Percentiles rank a stretch among this genome's conserved stretches.
Evolutionary conservation across 2,888 invertebrate species (phyloP).

Genomic region (Dermolepida albohirtum): DNA sequence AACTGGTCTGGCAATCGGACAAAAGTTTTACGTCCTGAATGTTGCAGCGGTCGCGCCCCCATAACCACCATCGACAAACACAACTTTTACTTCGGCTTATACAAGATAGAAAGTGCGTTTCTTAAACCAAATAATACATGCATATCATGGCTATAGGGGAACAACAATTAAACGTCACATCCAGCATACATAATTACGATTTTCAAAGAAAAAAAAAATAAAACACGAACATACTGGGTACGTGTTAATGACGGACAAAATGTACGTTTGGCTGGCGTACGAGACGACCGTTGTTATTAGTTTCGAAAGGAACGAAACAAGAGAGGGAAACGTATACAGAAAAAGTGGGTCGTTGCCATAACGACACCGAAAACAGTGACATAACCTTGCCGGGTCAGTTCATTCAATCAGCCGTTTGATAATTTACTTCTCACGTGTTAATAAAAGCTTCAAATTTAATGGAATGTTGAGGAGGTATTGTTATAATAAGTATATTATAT

Average conservation of each 20-base stretch:
- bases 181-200: conserved; percentile 19
- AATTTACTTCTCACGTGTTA: conserved; percentile 33
- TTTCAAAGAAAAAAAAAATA: conserved; percentile 6
- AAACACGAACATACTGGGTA: neutral
- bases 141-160: neutral
- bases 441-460: conserved; percentile 14
- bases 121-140: neutral
- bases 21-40: conserved; percentile 29
- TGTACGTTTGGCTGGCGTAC: too few relatives aligned
- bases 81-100: conserved; percentile 28
- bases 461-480: conserved; percentile 2
- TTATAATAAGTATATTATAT: too few relatives aligned
- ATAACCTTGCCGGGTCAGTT: conserved; percentile 29
- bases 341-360: conserved; percentile 32
- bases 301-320: neutral
- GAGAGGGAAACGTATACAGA: conserved; percentile 8
- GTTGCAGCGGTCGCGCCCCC: conserved; percentile 19
- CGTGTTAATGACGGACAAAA: neutral
- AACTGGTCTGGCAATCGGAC: conserved; percentile 1
- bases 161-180: conserved; percentile 1
- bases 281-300: too few relatives aligned
- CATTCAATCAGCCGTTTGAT: conserved; percentile 13
- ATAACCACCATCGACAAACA: conserved; percentile 21
- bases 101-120: conserved; percentile 30
- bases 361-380: conserved; percentile 32